Evolutionary conservation across 2,113 vertebrate species (phyloP), one percentile per base, ranked within the genome.

Genomic region (Equus quagga): DNA sequence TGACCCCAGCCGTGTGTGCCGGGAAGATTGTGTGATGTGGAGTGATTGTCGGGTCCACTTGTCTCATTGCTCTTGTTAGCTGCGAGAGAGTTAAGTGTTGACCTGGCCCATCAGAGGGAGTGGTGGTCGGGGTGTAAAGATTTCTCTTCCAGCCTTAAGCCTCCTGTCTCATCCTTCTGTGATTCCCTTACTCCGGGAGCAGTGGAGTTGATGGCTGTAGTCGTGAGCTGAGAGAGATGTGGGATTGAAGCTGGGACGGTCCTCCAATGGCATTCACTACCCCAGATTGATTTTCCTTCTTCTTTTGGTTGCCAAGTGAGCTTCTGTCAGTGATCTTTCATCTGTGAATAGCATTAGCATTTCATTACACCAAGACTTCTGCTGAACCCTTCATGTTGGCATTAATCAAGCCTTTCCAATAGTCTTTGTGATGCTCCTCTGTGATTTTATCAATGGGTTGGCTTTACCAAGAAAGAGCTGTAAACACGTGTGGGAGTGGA

Each of bases 391-490:
- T 46, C 70, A 28, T 54, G 44, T 93, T 82, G 28, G 3, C 11
- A 0, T 76, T 49, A 62, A 51, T 89, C 0, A 5, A 70, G 58
- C 36, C 65, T 46, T 90, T 33, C 9, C 15, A 33, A 8, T 2
- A 1, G 21, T 94, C 13, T 86, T 89, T 21, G 12, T 81, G 89
- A 49, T 83, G 18, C 54, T 79, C 3, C 0, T 49, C n/a, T 89
- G n/a, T 79, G 64, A 44, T 96, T 79, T 82, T 60, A 21, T 51
- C 72, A 86, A 82, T 83, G 54, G 75, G 24, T 44, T 58, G 76
- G 62, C 73, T 91, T 82, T 65, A 83, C 65, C 56, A 54, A 62
- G 60, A 36, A 60, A 64, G n/a, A 67, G 49, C 80, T 85, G 62
- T 95, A 82, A 93, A 87, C 73, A 31, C 14, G 17, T 15, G 13